phyloP scores from a whole-genome alignment of 2,888 invertebrate species.

The Drosophila koepferae region DNA sequence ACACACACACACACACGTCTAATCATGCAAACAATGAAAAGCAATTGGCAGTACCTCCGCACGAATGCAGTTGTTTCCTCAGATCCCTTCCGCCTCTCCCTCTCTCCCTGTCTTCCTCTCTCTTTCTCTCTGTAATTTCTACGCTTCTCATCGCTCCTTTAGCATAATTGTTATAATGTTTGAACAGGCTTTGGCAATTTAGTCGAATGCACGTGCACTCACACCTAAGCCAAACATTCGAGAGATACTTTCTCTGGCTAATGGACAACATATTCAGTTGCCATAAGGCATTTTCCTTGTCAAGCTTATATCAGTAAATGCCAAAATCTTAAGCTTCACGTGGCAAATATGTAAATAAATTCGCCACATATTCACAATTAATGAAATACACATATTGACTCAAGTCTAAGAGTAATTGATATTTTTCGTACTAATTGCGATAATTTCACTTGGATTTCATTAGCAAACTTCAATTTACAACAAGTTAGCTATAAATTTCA shows the following conservation, averaged over 20 bases:
- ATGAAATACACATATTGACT: constrained; percentile 1
- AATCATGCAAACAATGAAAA: constrained; percentile 53
- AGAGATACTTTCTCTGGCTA: constrained; percentile 34
- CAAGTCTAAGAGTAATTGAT: not conserved
- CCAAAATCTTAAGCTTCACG: constrained; percentile 18
- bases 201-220: constrained; percentile 33
- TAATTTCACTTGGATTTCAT: not conserved
- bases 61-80: constrained; percentile 21
- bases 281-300: constrained; percentile 16
- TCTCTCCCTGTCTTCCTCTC: not conserved
- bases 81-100: not conserved
- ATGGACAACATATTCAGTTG: constrained; percentile 20
- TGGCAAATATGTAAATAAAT: not conserved
- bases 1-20: not conserved
- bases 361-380: not conserved
- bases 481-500: not conserved
- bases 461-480: not conserved
- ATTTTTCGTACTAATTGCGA: not conserved
- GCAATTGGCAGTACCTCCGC: constrained; percentile 57
- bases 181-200: constrained; percentile 57
- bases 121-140: constrained; percentile 8
- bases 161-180: constrained; percentile 77
- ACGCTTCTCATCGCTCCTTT: constrained; percentile 37
- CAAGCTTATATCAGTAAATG: constrained; percentile 62
- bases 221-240: constrained; percentile 12